A percentile compares a stretch with the other conserved stretches of the same genome.
Evolutionary conservation across 2,888 invertebrate species (phyloP).

Genomic region (Leucophenga maculata): DNA sequence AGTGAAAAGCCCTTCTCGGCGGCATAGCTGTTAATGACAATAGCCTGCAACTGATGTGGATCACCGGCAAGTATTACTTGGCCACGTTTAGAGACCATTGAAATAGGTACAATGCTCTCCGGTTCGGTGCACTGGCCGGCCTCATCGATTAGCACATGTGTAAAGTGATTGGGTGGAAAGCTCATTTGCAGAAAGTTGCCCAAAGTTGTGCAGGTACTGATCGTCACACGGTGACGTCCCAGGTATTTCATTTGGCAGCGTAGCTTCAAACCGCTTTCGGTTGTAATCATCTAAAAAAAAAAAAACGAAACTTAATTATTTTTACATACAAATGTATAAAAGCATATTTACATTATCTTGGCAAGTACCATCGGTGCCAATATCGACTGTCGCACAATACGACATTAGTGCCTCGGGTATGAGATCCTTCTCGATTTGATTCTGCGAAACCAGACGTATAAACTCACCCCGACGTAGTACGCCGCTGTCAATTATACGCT

Average conservation of each 20-base stretch:
- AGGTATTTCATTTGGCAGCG: slow-evolving; percentile 77
- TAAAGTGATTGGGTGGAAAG: slow-evolving; percentile 86
- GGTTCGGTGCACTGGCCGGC: slow-evolving; percentile 95
- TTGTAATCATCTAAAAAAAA: slow-evolving; percentile 60
- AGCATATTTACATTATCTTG: slow-evolving; percentile 61
- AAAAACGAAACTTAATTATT: neutral
- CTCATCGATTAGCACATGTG: slow-evolving; percentile 93
- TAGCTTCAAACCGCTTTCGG: slow-evolving; percentile 72
- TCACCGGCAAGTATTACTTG: slow-evolving; percentile 87
- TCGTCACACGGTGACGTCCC: slow-evolving; percentile 84
- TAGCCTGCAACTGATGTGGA: slow-evolving; percentile 92
- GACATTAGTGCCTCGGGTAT: slow-evolving; percentile 80
- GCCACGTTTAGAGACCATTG: slow-evolving; percentile 76
- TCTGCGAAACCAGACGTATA: slow-evolving; percentile 82
- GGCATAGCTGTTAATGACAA: slow-evolving; percentile 80
- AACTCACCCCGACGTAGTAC: slow-evolving; percentile 79
- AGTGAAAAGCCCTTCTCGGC: slow-evolving; percentile 78
- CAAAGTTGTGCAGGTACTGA: slow-evolving; percentile 87
- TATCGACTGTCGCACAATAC: slow-evolving; percentile 78
- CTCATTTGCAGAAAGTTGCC: slow-evolving; percentile 81
- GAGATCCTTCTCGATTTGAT: slow-evolving; percentile 76
- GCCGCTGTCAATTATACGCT: slow-evolving; percentile 80
- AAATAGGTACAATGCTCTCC: slow-evolving; percentile 87
- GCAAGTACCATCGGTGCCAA: slow-evolving; percentile 65
- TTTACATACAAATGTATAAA: neutral